Evolutionary conservation across 2,113 vertebrate genomes (phyloP), one percentile per base, ranked within the genome.

Genomic region (Pygoscelis adeliae): DNA sequence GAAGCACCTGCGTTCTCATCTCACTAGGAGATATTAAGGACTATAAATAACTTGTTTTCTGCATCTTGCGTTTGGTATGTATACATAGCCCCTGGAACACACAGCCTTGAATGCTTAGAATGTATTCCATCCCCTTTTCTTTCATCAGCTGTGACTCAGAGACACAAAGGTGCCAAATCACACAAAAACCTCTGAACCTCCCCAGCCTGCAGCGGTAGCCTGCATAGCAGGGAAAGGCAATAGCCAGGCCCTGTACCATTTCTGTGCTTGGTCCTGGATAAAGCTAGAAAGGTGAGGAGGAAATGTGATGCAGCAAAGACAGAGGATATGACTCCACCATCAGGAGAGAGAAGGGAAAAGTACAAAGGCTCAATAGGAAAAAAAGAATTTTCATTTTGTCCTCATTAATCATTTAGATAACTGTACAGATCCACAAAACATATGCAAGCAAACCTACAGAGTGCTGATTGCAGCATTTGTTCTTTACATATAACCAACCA

Each of bases 321-420:
- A 96, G 89, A 77, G 72, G 30, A 53, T 82, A 76, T 19, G 70
- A 93, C 90, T 95, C 92, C 92, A 92, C 52, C 49, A 77, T 78
- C 83, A 93, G 92, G 95, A 95, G 65, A 95, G 71, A 58, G 55
- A 79, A 62, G 50, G 55, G 13, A 86, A 83, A 94, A 86, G 23
- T 84, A 92, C 72, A 90, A 93, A 83, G 46, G 44, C 50, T 95
- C 85, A 58, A 56, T 83, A 74, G 29, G 38, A 50, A 59, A 93
- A 93, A 79, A 91, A 72, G 70, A 59, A 59, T 58, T 92, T 87
- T 87, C n/a, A 74, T 91, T 96, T 93, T 86, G 21, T 67, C 8
- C 15, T 50, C 40, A 40, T 92, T 89, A 95, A 81, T 94, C 93
- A 80, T 89, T 87, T 59, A 83, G 93, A 65, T 62, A 96, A 76